Conservation (phyloP, 1,140 invertebrate species). For the Zophobas atratus region DNA sequence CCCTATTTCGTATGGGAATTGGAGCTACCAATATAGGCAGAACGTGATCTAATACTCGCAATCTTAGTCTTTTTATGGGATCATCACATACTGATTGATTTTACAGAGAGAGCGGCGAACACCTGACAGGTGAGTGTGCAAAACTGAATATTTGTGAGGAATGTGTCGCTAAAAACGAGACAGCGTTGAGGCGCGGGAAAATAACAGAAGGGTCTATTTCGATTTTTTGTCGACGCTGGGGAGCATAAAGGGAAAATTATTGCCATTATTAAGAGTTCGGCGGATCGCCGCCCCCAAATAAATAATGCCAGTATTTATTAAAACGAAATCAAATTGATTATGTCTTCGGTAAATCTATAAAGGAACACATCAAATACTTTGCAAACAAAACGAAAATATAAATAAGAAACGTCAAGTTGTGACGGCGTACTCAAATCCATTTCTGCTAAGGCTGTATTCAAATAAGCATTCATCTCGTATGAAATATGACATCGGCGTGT, state of each 20-base stretch:
- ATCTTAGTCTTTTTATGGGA: slow-evolving; percentile 21
- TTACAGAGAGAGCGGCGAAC: slow-evolving; percentile 11
- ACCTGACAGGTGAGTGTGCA: neutral
- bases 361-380: slow-evolving; percentile 35
- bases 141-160: slow-evolving; percentile 9
- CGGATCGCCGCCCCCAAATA: slow-evolving; percentile 8
- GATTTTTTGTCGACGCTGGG: slow-evolving; percentile 11
- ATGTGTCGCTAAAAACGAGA: slow-evolving; percentile 16
- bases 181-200: slow-evolving; percentile 16
- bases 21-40: slow-evolving; percentile 24
- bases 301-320: slow-evolving; percentile 32
- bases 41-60: slow-evolving; percentile 33
- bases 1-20: slow-evolving; percentile 27
- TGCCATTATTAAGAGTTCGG: slow-evolving; percentile 19
- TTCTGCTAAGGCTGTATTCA: slow-evolving; percentile 45
- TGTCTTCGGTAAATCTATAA: slow-evolving; percentile 26
- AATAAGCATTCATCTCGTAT: slow-evolving; percentile 48
- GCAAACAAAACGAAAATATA: slow-evolving; percentile 44
- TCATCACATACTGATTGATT: slow-evolving; percentile 28
- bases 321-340: slow-evolving; percentile 25
- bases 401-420: slow-evolving; percentile 47
- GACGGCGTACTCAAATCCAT: slow-evolving; percentile 45
- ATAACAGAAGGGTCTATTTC: slow-evolving; percentile 29
- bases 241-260: slow-evolving; percentile 31
- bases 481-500: slow-evolving; percentile 42